Conservation (phyloP, 2,888 invertebrate species). For the Volucella inanis region DNA sequence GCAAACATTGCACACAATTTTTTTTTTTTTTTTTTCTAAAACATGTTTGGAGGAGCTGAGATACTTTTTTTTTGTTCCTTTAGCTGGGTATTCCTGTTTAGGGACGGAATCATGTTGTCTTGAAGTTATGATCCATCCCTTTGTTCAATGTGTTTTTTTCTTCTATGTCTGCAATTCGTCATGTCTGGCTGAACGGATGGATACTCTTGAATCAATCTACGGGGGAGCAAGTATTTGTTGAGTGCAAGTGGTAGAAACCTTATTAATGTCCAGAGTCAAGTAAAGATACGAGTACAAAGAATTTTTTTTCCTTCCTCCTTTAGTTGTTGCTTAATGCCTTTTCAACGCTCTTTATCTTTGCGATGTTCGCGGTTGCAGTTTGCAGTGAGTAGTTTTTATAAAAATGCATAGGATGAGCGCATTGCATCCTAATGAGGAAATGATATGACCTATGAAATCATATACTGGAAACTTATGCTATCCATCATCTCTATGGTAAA, state of each 20-base stretch:
- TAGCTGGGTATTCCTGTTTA: background rate
- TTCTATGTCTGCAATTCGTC: constrained; percentile 13
- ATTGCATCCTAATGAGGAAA: too few species aligned
- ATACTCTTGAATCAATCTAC: constrained; percentile 5
- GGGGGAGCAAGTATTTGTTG: background rate
- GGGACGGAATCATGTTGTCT: constrained; percentile 16
- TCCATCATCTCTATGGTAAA: too few species aligned
- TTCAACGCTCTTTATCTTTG: too few species aligned
- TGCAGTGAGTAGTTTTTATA: too few species aligned
- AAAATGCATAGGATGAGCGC: too few species aligned
- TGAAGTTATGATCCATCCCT: constrained; percentile 36
- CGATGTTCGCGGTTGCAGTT: too few species aligned
- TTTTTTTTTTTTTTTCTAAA: background rate
- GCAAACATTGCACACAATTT: constrained; percentile 4
- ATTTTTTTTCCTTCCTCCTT: too few species aligned
- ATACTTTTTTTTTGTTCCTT: constrained; percentile 1
- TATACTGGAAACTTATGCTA: too few species aligned
- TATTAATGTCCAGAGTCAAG: background rate
- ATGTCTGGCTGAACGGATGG: constrained; percentile 43
- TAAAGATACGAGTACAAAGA: too few species aligned
- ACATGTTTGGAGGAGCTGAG: constrained; percentile 20
- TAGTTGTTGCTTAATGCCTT: too few species aligned
- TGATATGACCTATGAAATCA: too few species aligned
- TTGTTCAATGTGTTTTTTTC: background rate
- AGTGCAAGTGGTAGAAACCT: background rate